Base-by-base conservation (phyloP, 2,888 invertebrate species). In the Caenorhabditis zanzibari region DNA sequence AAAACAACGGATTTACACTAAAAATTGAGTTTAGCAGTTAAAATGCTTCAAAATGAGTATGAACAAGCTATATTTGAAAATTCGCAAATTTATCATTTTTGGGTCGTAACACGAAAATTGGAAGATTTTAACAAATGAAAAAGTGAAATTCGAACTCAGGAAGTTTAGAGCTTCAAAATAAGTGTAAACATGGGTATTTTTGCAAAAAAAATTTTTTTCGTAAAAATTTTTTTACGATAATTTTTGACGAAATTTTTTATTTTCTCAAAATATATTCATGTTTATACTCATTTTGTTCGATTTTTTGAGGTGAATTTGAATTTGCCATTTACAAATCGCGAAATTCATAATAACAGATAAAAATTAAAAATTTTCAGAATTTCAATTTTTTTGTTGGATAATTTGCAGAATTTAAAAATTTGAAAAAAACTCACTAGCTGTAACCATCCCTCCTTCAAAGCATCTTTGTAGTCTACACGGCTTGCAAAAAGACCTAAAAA, bases 391-490 rank as follows among this genome's bases (percentile, higher is more conserved):
- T n/a, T n/a, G n/a, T n/a, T n/a, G n/a, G n/a, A n/a, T n/a, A n/a
- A n/a, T n/a, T n/a, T n/a, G n/a, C n/a, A n/a, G n/a, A n/a, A n/a
- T n/a, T n/a, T n/a, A 22, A 16, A 47, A 47, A 22, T 41, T n/a
- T 44, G 19, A 66, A 52, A 66, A 54, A 59, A 68, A 76, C 75
- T 71, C 26, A 85, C 85, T 83, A 32, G 72, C 74, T 10, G 74
- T 59, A 9, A 81, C 81, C 85, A 86, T 86, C 47, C 82, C 84
- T 4, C 74, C 44, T n/a, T 69, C 69, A 22, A 81, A 64, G 54
- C 85, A 85, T 12, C 61, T 35, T n/a, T 74, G 73, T 35, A 79
- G 71, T 19, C 85, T 58, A 28, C 85, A 86, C 22, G 72, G 76
- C 26, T 81, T 59, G 73, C 85, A 86, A 19, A 81, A 52, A 24